Evolutionary conservation across 2,888 invertebrate species (phyloP), one percentile per base, ranked within the genome.

Genomic region (Orchesella flavescens): DNA sequence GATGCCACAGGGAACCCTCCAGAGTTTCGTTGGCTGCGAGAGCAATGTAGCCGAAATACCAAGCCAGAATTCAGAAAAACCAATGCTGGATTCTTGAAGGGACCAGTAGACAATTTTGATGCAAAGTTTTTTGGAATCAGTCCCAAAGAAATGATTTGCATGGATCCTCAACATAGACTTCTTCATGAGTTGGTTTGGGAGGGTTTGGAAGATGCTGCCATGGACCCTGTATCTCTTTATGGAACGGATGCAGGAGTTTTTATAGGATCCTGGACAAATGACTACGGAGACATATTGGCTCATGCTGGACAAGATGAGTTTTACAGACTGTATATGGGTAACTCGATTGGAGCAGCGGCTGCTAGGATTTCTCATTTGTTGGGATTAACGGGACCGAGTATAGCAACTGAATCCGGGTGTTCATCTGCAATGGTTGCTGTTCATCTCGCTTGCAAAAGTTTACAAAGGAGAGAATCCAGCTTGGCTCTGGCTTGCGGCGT

Each of bases 401-500:
- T 84, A 43, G 74, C 79, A 2, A 77, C 53, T 12, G 83, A 72
- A 44, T 66, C 74, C 21, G 71, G 63, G 0, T 81, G 81, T 34
- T 57, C 79, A 10, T 79, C 75, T 13, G 43, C 63, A 17, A 74
- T 71, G 17, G 72, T 80, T 15, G 57, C 61, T 12, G 59, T 83
- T 10, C 69, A 83, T 55, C 24, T 72, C 15, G 85, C 82, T 10
- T 61, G 72, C 34, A 49, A 65, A 17, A 61, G 68, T 34, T 17
- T 83, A 0, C 61, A 43, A 12, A 44, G 23, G 1, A 66, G 65
- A 1, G 76, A 85, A 21, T 68, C 69, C 13, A 65, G 61, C 13
- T 23, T 85, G 21, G 85, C 83, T 9, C 17, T 85, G 17, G 85
- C 83, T 13, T 75, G 82, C 13, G 86, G 86, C 13, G 86, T 84